Base-by-base conservation (phyloP, 2,888 invertebrate species). In the Leucophora obtusa region DNA sequence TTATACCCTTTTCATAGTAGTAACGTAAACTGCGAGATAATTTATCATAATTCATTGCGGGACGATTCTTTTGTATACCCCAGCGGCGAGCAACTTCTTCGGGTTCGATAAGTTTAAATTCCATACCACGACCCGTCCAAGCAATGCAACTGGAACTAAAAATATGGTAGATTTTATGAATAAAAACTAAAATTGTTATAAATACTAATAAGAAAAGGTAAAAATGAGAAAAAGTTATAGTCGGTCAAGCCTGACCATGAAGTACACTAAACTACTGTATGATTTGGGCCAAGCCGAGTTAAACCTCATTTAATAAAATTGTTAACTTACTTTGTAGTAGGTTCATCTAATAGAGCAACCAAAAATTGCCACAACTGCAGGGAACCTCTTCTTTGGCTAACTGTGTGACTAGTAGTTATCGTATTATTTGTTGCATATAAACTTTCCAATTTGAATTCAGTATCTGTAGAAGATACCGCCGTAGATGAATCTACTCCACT, bases 31-130 rank as follows among this genome's bases (percentile, higher is more conserved):
- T 98, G 8, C 98, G 92, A 50, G 97, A 97, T 60, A 98, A 91
- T 89, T 98, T 98, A 90, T 98, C 98, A 88, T 98, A 98, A 91
- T 98, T 98, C 98, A 98, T 98, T 0, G 98, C 98, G 0, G 98
- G 98, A 0, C 98, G 92, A 91, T 98, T 98, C 91, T 98, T 98
- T 91, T 98, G 98, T 6, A 97, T 94, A 0, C 98, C 98, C 98
- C 98, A 98, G 24, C 97, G 92, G 15, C 98, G 92, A 2, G 98
- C 98, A 82, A 98, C 98, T 93, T 98, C 98, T 91, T 98, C 98
- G 0, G 98, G 98, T 90, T 98, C 98, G 79, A 97, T 96, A 47
- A 98, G 93, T 89, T 98, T 98, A 90, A 98, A 98, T 90, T 98
- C 98, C 92, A 98, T 94, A 1, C 98, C 98, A 11, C 97, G 92